Evolutionary conservation across 2,888 invertebrate species (phyloP), one percentile per base, ranked within the genome.

Genomic region (Tuberolachnus salignus): DNA sequence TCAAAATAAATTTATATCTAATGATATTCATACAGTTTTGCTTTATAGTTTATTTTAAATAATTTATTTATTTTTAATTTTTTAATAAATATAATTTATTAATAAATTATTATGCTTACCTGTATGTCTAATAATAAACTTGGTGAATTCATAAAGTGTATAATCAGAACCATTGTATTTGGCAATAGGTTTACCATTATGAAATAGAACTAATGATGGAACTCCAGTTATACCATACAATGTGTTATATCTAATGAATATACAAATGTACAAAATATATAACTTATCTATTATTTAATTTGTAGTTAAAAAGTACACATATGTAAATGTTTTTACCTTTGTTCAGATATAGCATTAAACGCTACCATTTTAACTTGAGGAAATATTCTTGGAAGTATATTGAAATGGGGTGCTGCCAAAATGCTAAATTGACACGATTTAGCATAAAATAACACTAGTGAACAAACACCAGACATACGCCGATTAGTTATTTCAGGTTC

Each of bases 221-320:
- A 97, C 92, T 21, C 95, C 95, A 11, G 95, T 92, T 80, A 96
- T 93, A 13, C 96, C 96, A 86, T 94, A 95, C 83, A 95, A 94
- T 0, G 95, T 93, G 86, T 95, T 96, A 70, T 95, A 93, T 81
- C 92, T 88, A 81, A 80, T 84, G 83, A 72, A 81, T 64, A 80
- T 80, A 80, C 74, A 75, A 75, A 34, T 51, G 19, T 16, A 57
- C 0, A 49, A 1, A 71, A 59, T n/a, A n/a, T 55, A 26, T 14
- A 53, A 64, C 19, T 61, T 46, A 26, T 42, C 3, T 23, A 16
- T 2, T 70, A 6, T 53, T 14, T 4, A 72, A 4, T 59, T 59
- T 44, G 9, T 51, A 34, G 9, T 26, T 66, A 46, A 21, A 0
- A 66, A 21, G n/a, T 10, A 23, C 2, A 10, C 11, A n/a, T 46